Evolutionary conservation across 1,140 invertebrate species (phyloP), one percentile per base, ranked within the genome.

Genomic region (Drosophila punjabiensis): DNA sequence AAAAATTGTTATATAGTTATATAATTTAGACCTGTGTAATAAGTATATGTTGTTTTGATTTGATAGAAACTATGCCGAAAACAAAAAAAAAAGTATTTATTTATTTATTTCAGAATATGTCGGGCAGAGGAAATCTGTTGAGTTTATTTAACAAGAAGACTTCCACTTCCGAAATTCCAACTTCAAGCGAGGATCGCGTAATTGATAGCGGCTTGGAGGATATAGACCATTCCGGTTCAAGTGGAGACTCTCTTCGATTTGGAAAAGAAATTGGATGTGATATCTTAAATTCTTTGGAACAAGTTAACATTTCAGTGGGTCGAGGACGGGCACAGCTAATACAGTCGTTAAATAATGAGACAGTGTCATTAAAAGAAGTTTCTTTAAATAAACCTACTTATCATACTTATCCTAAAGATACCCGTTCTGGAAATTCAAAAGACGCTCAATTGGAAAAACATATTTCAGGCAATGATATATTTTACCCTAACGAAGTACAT

Each of bases 141-240:
- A 56, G 60, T 24, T 52, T 76, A 20, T 76, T 76, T 41, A 64
- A 58, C 28, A 55, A 76, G 50, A 39, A 20, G 20, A 32, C 30
- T 24, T 16, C 9, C 16, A 24, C 11, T 41, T 56, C 50, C n/a
- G 48, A 56, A 20, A 45, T 33, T 18, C 48, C 50, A 24, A 24
- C 33, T 18, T 58, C 52, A 8, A 66, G 60, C 52, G 52, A 65
- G 56, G 61, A 64, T 41, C 30, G 39, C 16, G 71, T 30, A 43
- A 65, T 56, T 14, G 74, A 76, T 20, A 76, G 74, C 33, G 71
- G 74, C 0, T 43, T 76, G 20, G 71, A 76, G 20, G 71, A 76
- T 39, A 9, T 58, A 13, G 28, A 66, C 8, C 60, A 76, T 11
- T 58, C 60, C 5, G 16, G 18, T 32, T 52, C 74, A 50, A 76